Evolutionary conservation across 2,888 invertebrate genomes (phyloP), one percentile per base, ranked within the genome.

Genomic region (Drosophila ochracea): DNA sequence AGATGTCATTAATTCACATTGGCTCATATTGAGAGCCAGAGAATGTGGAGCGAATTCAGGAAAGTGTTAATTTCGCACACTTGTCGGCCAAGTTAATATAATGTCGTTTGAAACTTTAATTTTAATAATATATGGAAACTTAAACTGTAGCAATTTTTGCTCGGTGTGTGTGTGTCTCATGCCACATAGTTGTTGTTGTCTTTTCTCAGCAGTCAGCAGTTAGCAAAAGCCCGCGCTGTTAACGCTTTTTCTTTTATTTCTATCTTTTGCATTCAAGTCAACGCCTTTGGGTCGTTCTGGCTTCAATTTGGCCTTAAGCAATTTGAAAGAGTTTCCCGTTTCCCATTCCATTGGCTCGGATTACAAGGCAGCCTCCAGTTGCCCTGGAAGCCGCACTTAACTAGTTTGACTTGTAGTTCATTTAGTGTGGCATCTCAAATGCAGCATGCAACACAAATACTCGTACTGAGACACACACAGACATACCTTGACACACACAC

Each of bases 401-500:
- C 84, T 87, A 83, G 82, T 83, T 84, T 84, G 83, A 80, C 78
- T 82, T 82, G 80, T 73, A 84, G 84, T 84, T 84, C 84, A 86
- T 84, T 84, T 84, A 75, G 86, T 72, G 70, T 72, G 78, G 78
- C 82, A 82, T 74, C 72, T 76, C 80, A 76, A 76, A 78, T 84
- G 74, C 68, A 68, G 76, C 73, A 82, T 84, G 76, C 66, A 80
- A 74, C 76, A 69, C 61, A 79, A 53, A 52, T 69, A 71, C 69
- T 30, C 67, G 59, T 57, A 71, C 28, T 62, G 50, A 43, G 35
- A n/a, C 33, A 31, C 49, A 62, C 52, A 55, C 68, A 57, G 21
- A 25, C 16, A 21, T 53, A 76, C 71, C 57, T 39, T 68, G 41
- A 43, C 39, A n/a, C 52, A 25, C 54, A 68, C 43, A 55, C 68